Evolutionary conservation across 2,113 vertebrate species (phyloP).

Genomic region (Oenanthe oenanthe): DNA sequence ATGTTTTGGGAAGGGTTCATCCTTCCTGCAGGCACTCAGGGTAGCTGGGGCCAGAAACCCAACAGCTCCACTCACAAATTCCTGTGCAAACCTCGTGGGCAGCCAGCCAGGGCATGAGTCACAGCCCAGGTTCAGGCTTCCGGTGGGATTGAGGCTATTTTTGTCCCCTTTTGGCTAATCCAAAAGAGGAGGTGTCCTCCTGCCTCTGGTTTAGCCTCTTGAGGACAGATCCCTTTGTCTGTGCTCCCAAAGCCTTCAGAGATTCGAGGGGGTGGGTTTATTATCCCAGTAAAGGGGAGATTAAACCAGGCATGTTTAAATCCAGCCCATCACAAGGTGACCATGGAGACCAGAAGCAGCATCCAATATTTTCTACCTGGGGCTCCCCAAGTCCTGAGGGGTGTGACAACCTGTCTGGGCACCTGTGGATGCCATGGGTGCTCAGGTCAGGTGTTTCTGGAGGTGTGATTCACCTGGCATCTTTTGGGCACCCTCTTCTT

Average conservation of each 20-base stretch:
- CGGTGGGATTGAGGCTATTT: neutral
- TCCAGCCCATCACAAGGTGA: neutral
- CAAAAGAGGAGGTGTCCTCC: neutral
- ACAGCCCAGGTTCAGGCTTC: neutral
- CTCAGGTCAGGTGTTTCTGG: neutral
- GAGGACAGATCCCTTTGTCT: neutral
- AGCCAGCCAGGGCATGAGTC: neutral
- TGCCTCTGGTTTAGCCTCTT: neutral
- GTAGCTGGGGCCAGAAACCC: neutral
- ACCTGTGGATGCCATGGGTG: neutral
- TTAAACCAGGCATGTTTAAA: neutral
- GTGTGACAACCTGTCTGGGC: neutral
- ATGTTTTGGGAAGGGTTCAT: neutral
- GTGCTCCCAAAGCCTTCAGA: neutral
- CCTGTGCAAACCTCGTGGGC: neutral
- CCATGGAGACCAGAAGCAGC: neutral
- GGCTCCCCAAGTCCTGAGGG: rapidly evolving
- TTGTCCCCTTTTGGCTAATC: neutral
- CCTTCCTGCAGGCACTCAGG: neutral
- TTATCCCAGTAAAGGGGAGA: neutral
- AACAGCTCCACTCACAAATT: neutral
- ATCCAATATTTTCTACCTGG: neutral
- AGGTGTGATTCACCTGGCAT: neutral
- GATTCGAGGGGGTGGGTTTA: neutral
- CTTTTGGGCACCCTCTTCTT: neutral